phyloP scores from a whole-genome alignment of 2,888 invertebrate species.

The Cheilosia pagana region DNA sequence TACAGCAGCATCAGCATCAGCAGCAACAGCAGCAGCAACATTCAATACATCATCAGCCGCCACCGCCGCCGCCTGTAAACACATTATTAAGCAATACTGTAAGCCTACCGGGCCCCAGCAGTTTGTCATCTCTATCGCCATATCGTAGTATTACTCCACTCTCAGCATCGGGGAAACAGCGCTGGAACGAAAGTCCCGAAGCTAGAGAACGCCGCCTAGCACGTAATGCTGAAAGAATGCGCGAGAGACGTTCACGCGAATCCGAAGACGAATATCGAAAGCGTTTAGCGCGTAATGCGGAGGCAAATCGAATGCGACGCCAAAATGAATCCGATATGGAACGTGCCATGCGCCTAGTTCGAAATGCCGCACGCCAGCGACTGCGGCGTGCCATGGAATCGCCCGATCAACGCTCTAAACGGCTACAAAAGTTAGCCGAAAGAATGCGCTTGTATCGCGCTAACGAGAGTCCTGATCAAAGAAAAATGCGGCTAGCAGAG shows the following conservation, averaged over 20 bases:
- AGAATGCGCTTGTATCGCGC: conserved; percentile 83
- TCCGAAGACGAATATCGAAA: conserved; percentile 83
- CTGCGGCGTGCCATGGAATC: conserved; percentile 83
- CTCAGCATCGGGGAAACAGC: conserved; percentile 77
- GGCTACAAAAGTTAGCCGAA: conserved; percentile 82
- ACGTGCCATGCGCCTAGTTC: conserved; percentile 82
- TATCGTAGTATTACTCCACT: conserved; percentile 74
- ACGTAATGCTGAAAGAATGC: conserved; percentile 83
- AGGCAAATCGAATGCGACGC: conserved; percentile 82
- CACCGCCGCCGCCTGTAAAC: conserved; percentile 12
- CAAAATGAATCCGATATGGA: conserved; percentile 83
- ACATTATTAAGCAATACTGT: conserved; percentile 52
- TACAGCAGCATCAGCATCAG: conserved; percentile 78
- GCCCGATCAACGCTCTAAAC: conserved; percentile 81
- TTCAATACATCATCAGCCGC: conserved; percentile 75
- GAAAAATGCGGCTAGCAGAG: conserved; percentile 82
- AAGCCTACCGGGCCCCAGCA: conserved; percentile 62
- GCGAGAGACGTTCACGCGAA: conserved; percentile 83
- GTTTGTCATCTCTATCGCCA: conserved; percentile 69
- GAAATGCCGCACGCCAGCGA: conserved; percentile 83
- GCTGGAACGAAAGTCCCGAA: conserved; percentile 84
- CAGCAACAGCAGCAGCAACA: conserved; percentile 78
- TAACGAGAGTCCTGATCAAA: conserved; percentile 82
- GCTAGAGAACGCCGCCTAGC: conserved; percentile 82
- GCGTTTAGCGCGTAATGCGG: conserved; percentile 82